These are phyloP conservation scores for Copidosoma aretas DNA, from an alignment of 2,888 invertebrate species.

Conservation along the genomic window DNA sequence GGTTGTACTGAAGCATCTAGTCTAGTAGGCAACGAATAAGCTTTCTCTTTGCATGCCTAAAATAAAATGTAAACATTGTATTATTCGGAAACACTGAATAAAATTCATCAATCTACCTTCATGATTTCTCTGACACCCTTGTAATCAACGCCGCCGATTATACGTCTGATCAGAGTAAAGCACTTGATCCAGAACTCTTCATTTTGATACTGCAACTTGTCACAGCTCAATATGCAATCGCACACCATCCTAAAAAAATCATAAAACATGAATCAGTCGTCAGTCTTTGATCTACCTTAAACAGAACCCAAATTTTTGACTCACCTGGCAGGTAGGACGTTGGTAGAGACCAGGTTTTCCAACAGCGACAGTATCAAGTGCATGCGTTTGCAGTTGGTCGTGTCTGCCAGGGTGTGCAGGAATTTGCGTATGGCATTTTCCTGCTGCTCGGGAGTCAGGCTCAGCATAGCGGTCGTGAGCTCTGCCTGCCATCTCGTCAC, in stretches of 20 bases:
- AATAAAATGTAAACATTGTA: conserved; percentile 14
- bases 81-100: not conserved
- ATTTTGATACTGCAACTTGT: conserved; percentile 81
- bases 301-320: conserved; percentile 1
- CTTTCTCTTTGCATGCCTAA: conserved; percentile 86
- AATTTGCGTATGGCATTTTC: conserved; percentile 80
- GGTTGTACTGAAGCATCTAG: conserved; percentile 82
- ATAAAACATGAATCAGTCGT: conserved; percentile 10
- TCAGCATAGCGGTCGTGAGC: conserved; percentile 72
- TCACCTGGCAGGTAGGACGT: conserved; percentile 78
- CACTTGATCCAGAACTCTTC: conserved; percentile 90
- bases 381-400: conserved; percentile 78
- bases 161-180: conserved; percentile 81
- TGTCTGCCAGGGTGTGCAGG: conserved; percentile 74
- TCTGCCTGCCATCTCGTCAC: conserved; percentile 73
- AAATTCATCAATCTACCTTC: conserved; percentile 67
- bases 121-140: conserved; percentile 93
- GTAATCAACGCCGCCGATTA: conserved; percentile 92
- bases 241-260: conserved; percentile 76
- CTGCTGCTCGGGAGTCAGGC: conserved; percentile 74
- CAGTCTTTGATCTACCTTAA: not conserved
- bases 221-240: conserved; percentile 83
- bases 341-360: conserved; percentile 76
- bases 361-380: conserved; percentile 78
- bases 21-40: conserved; percentile 78